Conservation (phyloP, 2,888 invertebrate species). For the Aphelenchoides bicaudatus region DNA sequence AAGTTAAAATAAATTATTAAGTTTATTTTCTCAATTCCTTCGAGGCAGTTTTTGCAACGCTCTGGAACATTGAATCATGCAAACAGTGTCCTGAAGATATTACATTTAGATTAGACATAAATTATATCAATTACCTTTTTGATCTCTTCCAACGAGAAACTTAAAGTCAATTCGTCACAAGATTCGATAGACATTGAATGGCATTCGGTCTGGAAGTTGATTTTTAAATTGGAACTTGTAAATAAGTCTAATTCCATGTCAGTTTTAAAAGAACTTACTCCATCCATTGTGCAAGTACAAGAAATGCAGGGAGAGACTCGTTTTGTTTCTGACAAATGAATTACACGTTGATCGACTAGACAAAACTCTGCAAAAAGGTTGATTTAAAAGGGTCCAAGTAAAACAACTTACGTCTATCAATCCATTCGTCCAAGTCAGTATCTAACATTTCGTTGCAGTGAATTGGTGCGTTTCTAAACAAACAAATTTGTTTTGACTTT, state of each 20-base stretch:
- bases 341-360: constrained; percentile 54
- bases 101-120: not conserved
- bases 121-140: constrained; percentile 19
- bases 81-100: constrained; percentile 41
- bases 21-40: not conserved
- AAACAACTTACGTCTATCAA: constrained; percentile 51
- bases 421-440: constrained; percentile 54
- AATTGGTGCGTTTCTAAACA: constrained; percentile 55
- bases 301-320: constrained; percentile 59
- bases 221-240: too few species aligned
- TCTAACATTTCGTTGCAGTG: constrained; percentile 52
- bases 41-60: constrained; percentile 4
- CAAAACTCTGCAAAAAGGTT: constrained; percentile 52
- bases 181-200: constrained; percentile 53
- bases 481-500: not conserved
- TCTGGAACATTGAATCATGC: constrained; percentile 42
- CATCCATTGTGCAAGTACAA: constrained; percentile 59
- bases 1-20: not conserved
- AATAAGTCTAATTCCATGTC: not conserved
- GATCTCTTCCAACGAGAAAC: constrained; percentile 40
- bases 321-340: constrained; percentile 55
- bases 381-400: not conserved
- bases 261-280: constrained; percentile 23
- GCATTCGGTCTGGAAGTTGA: constrained; percentile 50
- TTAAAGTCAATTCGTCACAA: constrained; percentile 41